phyloP scores from a whole-genome alignment of 2,888 invertebrate species.

The Platycheirus albimanus region DNA sequence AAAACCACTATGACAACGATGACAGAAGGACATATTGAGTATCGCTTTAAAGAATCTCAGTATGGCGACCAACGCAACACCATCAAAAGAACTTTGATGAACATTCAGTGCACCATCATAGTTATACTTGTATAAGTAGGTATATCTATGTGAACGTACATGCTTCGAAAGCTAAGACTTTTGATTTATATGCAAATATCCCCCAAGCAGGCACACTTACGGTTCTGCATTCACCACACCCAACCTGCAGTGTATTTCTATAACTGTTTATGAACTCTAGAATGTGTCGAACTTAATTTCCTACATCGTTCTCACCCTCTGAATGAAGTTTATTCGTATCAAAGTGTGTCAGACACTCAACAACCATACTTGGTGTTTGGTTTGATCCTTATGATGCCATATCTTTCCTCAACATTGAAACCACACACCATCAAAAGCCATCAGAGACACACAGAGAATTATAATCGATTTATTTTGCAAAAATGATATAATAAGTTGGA shows the following conservation, averaged over 20 bases:
- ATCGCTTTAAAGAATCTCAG: conserved; percentile 52
- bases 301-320: conserved; percentile 22
- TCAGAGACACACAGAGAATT: conserved; percentile 29
- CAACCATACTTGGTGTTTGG: too few relatives aligned
- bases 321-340: not conserved
- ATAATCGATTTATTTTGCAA: conserved; percentile 58
- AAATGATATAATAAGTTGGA: conserved; percentile 56
- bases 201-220: conserved; percentile 38
- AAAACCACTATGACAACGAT: not conserved
- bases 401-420: conserved; percentile 45
- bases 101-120: conserved; percentile 17
- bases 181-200: conserved; percentile 73
- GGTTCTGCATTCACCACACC: conserved; percentile 14
- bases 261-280: not conserved
- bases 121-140: too few relatives aligned
- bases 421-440: conserved; percentile 44
- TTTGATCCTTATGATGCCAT: conserved; percentile 15
- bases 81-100: conserved; percentile 32
- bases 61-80: conserved; percentile 2
- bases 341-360: conserved; percentile 52
- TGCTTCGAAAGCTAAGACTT: conserved; percentile 56
- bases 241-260: conserved; percentile 1
- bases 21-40: conserved; percentile 19
- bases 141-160: too few relatives aligned
- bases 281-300: conserved; percentile 61